Evolutionary conservation across 2,797 vertebrate genomes (phyloP), one percentile per base, ranked within the genome.

Genomic region (Neosalanx taihuensis): DNA sequence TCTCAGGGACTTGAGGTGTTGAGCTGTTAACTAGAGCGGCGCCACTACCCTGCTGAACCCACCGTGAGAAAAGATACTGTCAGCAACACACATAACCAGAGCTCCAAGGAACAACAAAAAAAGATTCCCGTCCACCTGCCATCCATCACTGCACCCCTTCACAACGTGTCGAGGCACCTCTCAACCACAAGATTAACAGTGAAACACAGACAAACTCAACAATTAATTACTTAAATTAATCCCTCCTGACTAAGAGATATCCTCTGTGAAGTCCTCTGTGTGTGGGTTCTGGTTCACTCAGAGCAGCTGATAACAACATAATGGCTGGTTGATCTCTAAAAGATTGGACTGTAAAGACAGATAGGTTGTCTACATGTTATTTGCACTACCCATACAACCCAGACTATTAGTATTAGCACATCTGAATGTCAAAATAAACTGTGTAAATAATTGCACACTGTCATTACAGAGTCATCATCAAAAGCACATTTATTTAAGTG

Each of bases 61-160:
- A 62, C 49, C 70, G 76, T 67, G 78, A 71, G 58, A 79, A 85
- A 70, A 83, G 84, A 84, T 84, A 67, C 77, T 84, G 84, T 85
- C 84, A 85, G 70, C 74, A 59, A 63, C 75, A 73, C 62, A 76
- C 74, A 81, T 82, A 81, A 81, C 72, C 65, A 78, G 64, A 70
- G 81, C 74, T 70, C 75, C 77, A 1, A 53, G 29, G 49, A 5
- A 30, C 4, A 26, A 26, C 58, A 46, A 66, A 23, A 29, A 66
- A 64, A 76, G 23, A 67, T 57, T 61, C 72, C 59, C 20, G 58
- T 23, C 70, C 6, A 31, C 29, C 71, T 56, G 62, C 29, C 67
- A 26, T 70, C 46, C 46, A 13, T 69, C 68, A 59, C 41, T 75
- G 37, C 66, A 63, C 18, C 26, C 71, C 67, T 46, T 13, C 56